phyloP scores from a whole-genome alignment of 2,888 invertebrate genomes.

The Aporophyla lueneburgensis region DNA sequence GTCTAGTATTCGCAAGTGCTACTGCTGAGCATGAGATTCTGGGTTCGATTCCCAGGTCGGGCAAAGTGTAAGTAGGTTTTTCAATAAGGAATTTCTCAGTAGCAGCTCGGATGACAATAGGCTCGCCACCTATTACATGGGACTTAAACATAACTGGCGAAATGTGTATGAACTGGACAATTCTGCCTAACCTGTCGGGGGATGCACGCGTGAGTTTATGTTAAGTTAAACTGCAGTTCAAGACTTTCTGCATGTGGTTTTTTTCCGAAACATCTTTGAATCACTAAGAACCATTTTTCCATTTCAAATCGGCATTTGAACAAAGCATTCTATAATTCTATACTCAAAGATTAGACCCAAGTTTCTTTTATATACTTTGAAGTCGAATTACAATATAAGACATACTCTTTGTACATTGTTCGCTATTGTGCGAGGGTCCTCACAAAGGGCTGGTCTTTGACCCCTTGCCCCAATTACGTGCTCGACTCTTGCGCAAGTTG shows the following conservation, averaged over 20 bases:
- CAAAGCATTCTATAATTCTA: conserved; percentile 49
- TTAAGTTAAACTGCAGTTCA: not conserved
- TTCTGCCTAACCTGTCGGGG: not conserved
- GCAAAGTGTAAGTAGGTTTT: not conserved
- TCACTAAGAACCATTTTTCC: not conserved
- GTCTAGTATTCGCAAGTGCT: not conserved
- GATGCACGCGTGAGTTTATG: not conserved
- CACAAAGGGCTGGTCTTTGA: conserved; percentile 82
- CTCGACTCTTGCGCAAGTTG: conserved; percentile 72
- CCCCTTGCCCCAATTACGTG: conserved; percentile 79
- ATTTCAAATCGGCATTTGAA: conserved; percentile 42
- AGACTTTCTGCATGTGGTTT: conserved; percentile 14
- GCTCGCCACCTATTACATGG: too few relatives aligned
- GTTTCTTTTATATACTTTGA: conserved; percentile 58
- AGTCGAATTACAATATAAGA: conserved; percentile 65
- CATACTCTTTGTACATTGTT: conserved; percentile 65
- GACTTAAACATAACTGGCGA: not conserved
- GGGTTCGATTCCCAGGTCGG: not conserved
- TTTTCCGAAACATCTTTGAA: not conserved
- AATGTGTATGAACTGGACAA: not conserved
- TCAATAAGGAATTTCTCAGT: too few relatives aligned
- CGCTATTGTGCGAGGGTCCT: conserved; percentile 68
- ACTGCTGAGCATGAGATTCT: not conserved
- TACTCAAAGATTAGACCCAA: conserved; percentile 47
- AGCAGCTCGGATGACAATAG: not conserved